phyloP scores from a whole-genome alignment of 2,797 vertebrate genomes.

The Schizopygopsis malacanthus region DNA sequence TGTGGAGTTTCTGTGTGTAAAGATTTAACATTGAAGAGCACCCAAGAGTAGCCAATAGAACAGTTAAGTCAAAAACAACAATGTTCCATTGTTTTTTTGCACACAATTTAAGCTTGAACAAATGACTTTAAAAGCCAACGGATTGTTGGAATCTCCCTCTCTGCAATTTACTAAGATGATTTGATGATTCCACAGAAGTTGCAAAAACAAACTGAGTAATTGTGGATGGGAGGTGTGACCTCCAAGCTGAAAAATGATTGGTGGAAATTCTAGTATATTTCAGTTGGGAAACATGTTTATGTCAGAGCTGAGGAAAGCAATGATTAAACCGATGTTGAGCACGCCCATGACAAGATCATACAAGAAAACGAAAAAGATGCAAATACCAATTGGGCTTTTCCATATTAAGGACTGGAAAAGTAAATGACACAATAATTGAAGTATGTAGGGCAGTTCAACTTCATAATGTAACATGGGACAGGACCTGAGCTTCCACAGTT shows the following conservation, averaged over 20 bases:
- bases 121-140: neutral
- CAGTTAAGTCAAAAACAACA: neutral
- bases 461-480: neutral
- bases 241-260: neutral
- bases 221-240: neutral
- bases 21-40: neutral
- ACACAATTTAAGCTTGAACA: neutral
- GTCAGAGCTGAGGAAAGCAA: neutral
- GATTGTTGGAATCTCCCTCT: neutral
- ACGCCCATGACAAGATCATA: neutral
- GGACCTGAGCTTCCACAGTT: neutral
- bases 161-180: neutral
- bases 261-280: neutral
- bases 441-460: neutral
- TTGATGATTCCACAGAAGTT: neutral
- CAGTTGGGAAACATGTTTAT: neutral
- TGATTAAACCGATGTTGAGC: neutral
- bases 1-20: neutral
- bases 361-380: neutral
- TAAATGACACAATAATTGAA: neutral
- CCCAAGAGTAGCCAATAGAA: neutral
- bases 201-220: neutral
- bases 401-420: neutral
- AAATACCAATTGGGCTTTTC: neutral
- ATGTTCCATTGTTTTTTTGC: neutral